Evolutionary conservation across 2,888 invertebrate species (phyloP), one percentile per base, ranked within the genome.

Genomic region (Aporophyla lueneburgensis): DNA sequence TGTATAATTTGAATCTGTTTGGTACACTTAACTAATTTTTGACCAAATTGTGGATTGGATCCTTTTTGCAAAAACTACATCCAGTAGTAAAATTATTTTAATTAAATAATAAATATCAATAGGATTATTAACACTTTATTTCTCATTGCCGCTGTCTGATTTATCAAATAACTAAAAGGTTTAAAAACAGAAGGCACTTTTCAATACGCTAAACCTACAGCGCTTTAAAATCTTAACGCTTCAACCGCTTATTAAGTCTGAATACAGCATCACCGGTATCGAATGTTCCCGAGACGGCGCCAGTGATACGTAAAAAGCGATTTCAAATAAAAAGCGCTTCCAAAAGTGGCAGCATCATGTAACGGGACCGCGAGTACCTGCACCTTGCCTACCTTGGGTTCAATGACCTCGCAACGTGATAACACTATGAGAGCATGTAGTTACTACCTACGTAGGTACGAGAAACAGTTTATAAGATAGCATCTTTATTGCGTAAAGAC

Each of bases 361-460:
- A 88, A 88, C 88, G 88, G 88, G 75, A 86, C 77, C 12, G 65
- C 59, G 46, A 76, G 84, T 86, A 85, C 81, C 67, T 81, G 83
- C 78, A 85, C 68, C 74, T 81, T 81, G 78, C 82, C 71, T 81
- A 78, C 85, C 71, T 21, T 3, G 27, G 66, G 86, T 58, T 81
- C 86, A 86, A 16, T 49, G 65, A 75, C 72, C 88, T 61, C 51
- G 21, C 61, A 14, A 68, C 68, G 46, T 80, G 76, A 81, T 80
- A 81, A 75, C 76, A 74, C 24, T 40, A 9, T n/a, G 40, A 46
- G 65, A 70, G 1, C 67, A 71, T 62, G 46, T 21, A 72, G 43
- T 72, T 21, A 51, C 56, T 70, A 19, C 53, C 49, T 58, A 19
- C 5, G 12, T 27, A 51, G 10, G 21, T 33, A 61, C n/a, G 5